Conservation (phyloP, 2,797 vertebrate species). For the Selene dorsalis region DNA sequence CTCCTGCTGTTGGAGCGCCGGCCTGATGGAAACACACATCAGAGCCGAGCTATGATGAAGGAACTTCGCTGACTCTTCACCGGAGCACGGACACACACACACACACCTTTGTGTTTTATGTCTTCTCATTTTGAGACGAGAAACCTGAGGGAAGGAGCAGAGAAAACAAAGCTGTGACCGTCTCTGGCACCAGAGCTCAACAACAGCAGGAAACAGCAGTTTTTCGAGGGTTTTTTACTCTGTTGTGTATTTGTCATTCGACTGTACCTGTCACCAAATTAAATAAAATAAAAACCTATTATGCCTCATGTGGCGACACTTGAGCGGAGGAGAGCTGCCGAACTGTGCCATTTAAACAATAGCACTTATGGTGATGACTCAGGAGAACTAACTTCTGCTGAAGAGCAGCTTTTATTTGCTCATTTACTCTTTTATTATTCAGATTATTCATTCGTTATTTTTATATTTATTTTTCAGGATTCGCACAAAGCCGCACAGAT, state of each 20-base stretch:
- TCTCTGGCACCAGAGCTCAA: background rate
- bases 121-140: background rate
- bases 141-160: background rate
- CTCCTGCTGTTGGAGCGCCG: constrained; percentile 12
- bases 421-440: background rate
- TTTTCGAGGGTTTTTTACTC: no score
- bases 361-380: no score
- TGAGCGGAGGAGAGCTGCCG: background rate
- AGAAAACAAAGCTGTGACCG: background rate
- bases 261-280: background rate
- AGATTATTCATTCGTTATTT: no score
- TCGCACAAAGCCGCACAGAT: no score
- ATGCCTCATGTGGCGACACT: background rate
- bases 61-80: constrained; percentile 7
- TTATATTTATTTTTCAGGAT: no score
- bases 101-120: background rate
- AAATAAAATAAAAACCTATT: background rate
- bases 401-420: background rate
- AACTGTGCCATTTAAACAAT: background rate
- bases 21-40: background rate
- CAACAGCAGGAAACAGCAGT: no score
- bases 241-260: no score
- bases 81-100: background rate
- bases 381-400: background rate
- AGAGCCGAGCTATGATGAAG: background rate